Base-by-base conservation (phyloP, 2,888 invertebrate genomes). In the Phlogophora meticulosa region DNA sequence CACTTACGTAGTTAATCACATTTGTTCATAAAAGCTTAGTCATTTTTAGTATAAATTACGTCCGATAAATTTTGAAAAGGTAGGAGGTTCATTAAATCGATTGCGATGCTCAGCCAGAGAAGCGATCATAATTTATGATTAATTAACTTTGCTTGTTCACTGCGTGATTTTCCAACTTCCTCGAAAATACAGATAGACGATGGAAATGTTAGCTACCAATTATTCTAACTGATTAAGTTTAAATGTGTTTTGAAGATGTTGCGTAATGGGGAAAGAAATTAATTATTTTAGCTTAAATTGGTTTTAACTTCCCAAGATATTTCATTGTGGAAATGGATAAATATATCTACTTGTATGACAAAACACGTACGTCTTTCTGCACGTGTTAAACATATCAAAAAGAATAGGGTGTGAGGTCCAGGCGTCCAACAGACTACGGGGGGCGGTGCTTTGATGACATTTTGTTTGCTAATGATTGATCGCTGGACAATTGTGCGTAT, bases 71-170 rank as follows among this genome's bases (percentile, higher is more conserved):
- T 87, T 86, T 81, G 67, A 82, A 87, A 82, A 83, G 83, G 80
- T 82, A 77, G 73, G 69, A 78, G 72, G 80, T 81, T 87, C 87
- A 91, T 90, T 86, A 86, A 88, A 90, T 88, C 88, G 85, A 88
- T 89, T 79, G 80, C 83, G 77, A 81, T 87, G 87, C 79, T 87
- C 85, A 85, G 82, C 77, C 80, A 78, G 85, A 82, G 78, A 80
- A 85, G 83, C 83, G 84, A 87, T 87, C 86, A 87, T 87, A 81
- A 88, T 88, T 87, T 87, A 87, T 85, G 85, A 86, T 87, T 88
- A 85, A 89, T 90, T 88, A 88, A 83, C 82, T 85, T 85, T 82
- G 72, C 83, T 78, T 82, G 81, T 81, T 80, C 79, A 76, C 77
- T 81, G 76, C 77, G 75, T 80, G 81, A 81, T 83, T 80, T 85